Evolutionary conservation across 2,888 invertebrate genomes (phyloP).

Genomic region (Campoletis raptor): DNA sequence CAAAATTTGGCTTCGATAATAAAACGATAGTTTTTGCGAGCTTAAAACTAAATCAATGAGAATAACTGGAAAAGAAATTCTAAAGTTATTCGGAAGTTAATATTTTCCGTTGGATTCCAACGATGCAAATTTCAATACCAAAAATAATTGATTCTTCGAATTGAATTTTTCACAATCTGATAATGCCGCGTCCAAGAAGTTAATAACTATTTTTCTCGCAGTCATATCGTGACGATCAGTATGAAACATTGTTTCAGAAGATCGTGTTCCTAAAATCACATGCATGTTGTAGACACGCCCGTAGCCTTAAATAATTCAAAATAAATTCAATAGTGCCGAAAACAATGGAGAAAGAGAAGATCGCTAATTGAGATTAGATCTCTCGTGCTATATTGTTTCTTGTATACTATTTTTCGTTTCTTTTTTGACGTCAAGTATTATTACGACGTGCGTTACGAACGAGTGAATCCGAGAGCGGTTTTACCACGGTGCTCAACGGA

Average conservation of each 20-base stretch:
- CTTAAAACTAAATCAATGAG: background rate
- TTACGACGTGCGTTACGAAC: constrained; percentile 40
- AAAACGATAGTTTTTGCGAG: background rate
- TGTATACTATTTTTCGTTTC: background rate
- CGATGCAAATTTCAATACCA: no score
- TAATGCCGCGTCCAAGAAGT: no score
- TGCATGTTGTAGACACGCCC: background rate
- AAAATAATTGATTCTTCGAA: no score
- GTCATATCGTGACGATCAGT: no score
- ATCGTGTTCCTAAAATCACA: background rate
- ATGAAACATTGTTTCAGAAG: background rate
- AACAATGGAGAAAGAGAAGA: constrained; percentile 65
- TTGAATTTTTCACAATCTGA: no score
- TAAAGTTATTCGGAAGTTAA: no score
- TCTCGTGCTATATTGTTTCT: background rate
- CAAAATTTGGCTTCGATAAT: background rate
- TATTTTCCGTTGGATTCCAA: no score
- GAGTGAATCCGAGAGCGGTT: constrained; percentile 38
- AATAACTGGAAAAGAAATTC: no score
- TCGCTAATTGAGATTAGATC: constrained; percentile 48
- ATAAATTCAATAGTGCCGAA: constrained; percentile 45
- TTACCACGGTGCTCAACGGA: constrained; percentile 51
- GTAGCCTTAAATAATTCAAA: background rate
- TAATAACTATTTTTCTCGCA: no score
- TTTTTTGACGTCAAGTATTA: constrained; percentile 10